Evolutionary conservation across 2,113 vertebrate species (phyloP).

Genomic region (Cervus canadensis): DNA sequence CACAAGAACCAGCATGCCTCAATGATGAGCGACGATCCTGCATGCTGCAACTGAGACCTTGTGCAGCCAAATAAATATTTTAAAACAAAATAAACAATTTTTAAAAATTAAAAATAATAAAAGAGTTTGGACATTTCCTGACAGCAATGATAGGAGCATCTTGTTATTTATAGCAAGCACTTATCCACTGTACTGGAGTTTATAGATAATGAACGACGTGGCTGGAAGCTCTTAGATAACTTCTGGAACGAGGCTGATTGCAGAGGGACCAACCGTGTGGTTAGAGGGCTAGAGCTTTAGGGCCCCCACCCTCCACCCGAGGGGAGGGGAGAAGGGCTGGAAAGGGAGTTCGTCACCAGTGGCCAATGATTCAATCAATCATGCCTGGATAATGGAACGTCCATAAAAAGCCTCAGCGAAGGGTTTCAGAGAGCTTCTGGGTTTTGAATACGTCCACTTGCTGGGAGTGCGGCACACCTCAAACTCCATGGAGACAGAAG

Average conservation of each 20-base stretch:
- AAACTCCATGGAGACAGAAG: neutral
- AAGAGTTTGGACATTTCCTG: neutral
- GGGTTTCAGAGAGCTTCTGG: neutral
- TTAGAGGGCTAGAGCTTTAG: neutral
- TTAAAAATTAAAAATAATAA: neutral
- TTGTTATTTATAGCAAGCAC: neutral
- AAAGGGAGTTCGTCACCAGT: neutral
- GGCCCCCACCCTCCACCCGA: neutral
- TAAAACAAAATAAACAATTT: neutral
- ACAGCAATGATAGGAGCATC: neutral
- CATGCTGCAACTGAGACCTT: neutral
- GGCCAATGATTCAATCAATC: neutral
- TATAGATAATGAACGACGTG: neutral
- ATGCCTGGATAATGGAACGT: neutral
- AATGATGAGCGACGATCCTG: neutral
- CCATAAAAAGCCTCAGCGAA: neutral
- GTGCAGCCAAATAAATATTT: neutral
- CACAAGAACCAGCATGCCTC: neutral
- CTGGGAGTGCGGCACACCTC: too few relatives aligned
- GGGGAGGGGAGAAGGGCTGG: neutral
- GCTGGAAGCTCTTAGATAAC: neutral
- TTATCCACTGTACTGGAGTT: neutral
- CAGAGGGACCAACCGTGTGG: neutral
- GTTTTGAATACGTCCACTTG: too few relatives aligned
- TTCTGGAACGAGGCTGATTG: neutral